Percentiles rank a stretch among this genome's conserved stretches.
Conservation (phyloP, 1,140 invertebrate species). For the Ceratina australensis region DNA sequence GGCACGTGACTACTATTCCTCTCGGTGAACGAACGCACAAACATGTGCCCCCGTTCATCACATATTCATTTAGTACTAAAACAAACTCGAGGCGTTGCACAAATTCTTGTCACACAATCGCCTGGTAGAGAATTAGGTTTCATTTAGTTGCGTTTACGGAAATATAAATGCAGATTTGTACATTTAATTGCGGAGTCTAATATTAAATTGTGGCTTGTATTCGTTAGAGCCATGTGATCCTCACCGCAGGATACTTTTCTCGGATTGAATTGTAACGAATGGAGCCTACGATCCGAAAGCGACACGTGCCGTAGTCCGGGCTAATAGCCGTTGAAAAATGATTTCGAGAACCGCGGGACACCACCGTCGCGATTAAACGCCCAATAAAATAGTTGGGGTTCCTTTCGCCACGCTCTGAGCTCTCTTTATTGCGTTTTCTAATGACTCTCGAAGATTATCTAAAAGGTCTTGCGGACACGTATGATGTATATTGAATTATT, state of each 20-base stretch:
- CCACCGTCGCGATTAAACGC: conserved; percentile 38
- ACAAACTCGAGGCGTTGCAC: too few species aligned
- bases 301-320: conserved; percentile 53
- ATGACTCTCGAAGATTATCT: conserved; percentile 53
- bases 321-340: conserved; percentile 61
- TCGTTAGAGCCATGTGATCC: conserved; percentile 36
- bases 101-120: too few species aligned
- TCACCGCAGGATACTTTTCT: conserved; percentile 37
- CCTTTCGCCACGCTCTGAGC: neutral
- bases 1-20: conserved; percentile 37
- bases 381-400: conserved; percentile 53
- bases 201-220: neutral
- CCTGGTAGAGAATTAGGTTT: too few species aligned
- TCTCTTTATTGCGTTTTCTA: conserved; percentile 27
- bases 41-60: too few species aligned
- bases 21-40: too few species aligned
- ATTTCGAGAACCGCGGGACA: conserved; percentile 41
- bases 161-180: too few species aligned
- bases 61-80: too few species aligned
- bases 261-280: conserved; percentile 51
- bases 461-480: too few species aligned
- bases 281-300: conserved; percentile 38
- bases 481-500: too few species aligned
- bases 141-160: too few species aligned
- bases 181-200: neutral